Evolutionary conservation across 2,113 vertebrate species (phyloP).

Genomic region (Scytalopus superciliaris): DNA sequence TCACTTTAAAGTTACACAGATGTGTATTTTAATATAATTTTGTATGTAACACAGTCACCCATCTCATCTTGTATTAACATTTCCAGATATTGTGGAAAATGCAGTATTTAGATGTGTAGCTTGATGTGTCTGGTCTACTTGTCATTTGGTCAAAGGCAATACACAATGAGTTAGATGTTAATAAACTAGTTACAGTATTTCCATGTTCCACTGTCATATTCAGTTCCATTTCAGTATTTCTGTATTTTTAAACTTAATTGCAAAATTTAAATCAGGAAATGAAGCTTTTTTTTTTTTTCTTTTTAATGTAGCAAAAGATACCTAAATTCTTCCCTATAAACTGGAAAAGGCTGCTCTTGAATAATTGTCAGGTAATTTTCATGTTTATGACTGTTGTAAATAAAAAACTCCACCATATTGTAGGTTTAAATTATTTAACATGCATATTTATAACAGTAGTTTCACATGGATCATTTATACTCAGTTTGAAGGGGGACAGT

Average conservation of each 20-base stretch:
- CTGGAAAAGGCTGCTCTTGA: background rate
- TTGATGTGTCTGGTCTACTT: background rate
- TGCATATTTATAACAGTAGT: background rate
- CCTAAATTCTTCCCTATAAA: background rate
- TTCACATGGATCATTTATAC: background rate
- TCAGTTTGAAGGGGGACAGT: background rate
- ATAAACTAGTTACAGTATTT: background rate
- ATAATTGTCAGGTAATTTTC: background rate
- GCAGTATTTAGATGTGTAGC: background rate
- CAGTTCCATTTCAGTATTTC: background rate
- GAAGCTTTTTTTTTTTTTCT: background rate
- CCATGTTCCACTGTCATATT: background rate
- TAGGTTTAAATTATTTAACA: background rate
- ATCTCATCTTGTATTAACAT: background rate
- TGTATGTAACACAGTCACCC: background rate
- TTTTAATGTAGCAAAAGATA: background rate
- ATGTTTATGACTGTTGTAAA: background rate
- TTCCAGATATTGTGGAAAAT: background rate
- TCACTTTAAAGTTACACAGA: background rate
- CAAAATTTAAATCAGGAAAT: background rate
- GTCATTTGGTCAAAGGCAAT: background rate
- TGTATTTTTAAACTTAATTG: background rate
- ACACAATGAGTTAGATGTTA: background rate
- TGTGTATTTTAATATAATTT: background rate
- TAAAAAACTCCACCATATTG: background rate